Evolutionary conservation across 2,888 invertebrate genomes (phyloP), one percentile per base, ranked within the genome.

Genomic region (Conops quadrifasciatus): DNA sequence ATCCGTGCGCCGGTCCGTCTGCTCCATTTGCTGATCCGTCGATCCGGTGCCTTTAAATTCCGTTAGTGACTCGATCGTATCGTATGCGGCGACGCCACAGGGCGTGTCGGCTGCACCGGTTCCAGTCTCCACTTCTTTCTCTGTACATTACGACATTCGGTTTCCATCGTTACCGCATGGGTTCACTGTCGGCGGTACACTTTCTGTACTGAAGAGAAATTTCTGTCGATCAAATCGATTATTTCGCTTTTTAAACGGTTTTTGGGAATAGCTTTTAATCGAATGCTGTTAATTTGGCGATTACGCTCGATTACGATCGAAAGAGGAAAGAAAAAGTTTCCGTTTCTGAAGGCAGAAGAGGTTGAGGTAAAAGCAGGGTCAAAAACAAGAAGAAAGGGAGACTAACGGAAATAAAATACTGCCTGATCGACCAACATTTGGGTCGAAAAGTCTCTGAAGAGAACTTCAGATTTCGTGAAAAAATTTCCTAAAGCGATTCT

Each of bases 231-330:
- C 58, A 2, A 58, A 58, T 58, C 58, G 58, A 9, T 58, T 58
- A 26, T 2, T 58, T 28, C 11, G 19, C 24, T 24, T 26, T 58
- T 24, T 58, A 9, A 28, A 24, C 26, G 28, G 2, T 26, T 24
- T 19, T 15, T 28, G 1, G 21, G 21, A 56, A 28, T 16, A 15
- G 28, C 58, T 58, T 58, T 58, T 28, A 11, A 28, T 15, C 28
- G 58, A 58, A 58, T 26, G 15, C 58, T 53, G 53, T 53, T 53
- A 53, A 53, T 43, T 43, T 5, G n/a, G 7, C 49, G 49, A 9
- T 36, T 36, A 36, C 9, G 4, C n/a, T n/a, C n/a, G n/a, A n/a
- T 36, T 9, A 36, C 9, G 5, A 36, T 7, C 36, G 36, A 36
- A 36, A 36, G 36, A 36, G 36, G 9, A 36, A 36, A 36, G 36